Percentiles rank a stretch among this genome's conserved stretches.
phyloP scores from a whole-genome alignment of 1,140 invertebrate species.

The Heliconius himera region DNA sequence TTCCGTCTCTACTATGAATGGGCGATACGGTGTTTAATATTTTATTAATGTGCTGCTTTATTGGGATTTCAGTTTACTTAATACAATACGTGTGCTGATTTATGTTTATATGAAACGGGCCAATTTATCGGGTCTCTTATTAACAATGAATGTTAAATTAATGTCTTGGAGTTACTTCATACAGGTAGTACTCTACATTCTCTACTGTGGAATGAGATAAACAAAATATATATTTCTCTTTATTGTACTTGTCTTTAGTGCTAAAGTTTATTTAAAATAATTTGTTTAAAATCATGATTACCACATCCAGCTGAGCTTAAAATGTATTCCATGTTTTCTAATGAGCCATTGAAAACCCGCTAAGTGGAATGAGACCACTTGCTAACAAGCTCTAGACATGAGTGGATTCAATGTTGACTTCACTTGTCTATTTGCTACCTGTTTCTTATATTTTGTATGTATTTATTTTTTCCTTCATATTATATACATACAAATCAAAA shows the following conservation, averaged over 20 bases:
- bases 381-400: slow-evolving; percentile 12
- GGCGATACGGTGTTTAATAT: slow-evolving; percentile 2
- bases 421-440: slow-evolving; percentile 8
- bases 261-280: not conserved
- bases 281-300: not conserved
- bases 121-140: too few relatives aligned
- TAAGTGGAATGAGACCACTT: slow-evolving; percentile 38
- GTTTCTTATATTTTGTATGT: not conserved
- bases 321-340: slow-evolving; percentile 30
- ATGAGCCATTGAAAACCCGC: slow-evolving; percentile 39
- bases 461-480: not conserved
- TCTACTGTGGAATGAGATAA: too few relatives aligned
- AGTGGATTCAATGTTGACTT: slow-evolving; percentile 28
- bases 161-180: too few relatives aligned
- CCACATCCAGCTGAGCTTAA: not conserved
- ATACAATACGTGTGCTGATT: not conserved
- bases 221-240: not conserved
- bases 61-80: not conserved
- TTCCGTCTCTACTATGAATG: slow-evolving; percentile 11
- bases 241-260: not conserved
- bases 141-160: too few relatives aligned
- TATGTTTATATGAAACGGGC: not conserved
- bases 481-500: not conserved
- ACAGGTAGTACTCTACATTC: too few relatives aligned
- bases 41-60: not conserved